Base-by-base conservation (phyloP, 2,888 invertebrate species). In the Troides aeacus region DNA sequence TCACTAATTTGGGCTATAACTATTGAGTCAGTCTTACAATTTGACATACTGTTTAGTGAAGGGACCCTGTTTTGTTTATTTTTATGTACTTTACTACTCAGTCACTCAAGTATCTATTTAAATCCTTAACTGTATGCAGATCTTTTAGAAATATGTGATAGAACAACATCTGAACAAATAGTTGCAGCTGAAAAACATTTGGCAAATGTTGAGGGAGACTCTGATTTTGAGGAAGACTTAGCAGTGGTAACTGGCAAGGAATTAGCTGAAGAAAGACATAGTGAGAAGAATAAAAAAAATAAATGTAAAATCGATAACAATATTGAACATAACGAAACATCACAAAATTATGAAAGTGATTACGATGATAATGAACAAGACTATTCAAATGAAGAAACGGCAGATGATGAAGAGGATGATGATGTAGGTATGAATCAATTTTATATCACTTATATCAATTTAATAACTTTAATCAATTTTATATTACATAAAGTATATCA, bases 81-180 rank as follows among this genome's bases (percentile, higher is more conserved):
- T 10, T 1, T 10, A 39, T 39, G 39, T 39, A 39, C 39, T 39
- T 10, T 10, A 39, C 8, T 39, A 39, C 8, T 30, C 30, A 4
- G 5, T 3, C 5, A 4, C 30, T 30, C 30, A 4, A 4, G 5
- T 39, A 10, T 39, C 10, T 39, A 18, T 53, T 53, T n/a, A 53
- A 24, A 36, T 65, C 62, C 64, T 67, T 42, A 61, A 66, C 30
- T 46, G 24, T 50, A 64, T 69, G n/a, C 84, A 94, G 95, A 95
- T 93, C 88, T 95, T 77, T 89, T 97, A 77, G 96, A 97, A 88
- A 93, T 96, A 69, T 96, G 96, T 84, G 95, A 96, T 78, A 91
- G 93, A 71, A 93, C 95, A 67, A 95, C 94, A 71, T 92, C 95
- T 76, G 93, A 94, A 80, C 91, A 93, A 75, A 93, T 94, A 62